These are phyloP conservation scores for Caenorhabditis zanzibari DNA, from an alignment of 2,888 invertebrate species.

Conservation along the genomic window DNA sequence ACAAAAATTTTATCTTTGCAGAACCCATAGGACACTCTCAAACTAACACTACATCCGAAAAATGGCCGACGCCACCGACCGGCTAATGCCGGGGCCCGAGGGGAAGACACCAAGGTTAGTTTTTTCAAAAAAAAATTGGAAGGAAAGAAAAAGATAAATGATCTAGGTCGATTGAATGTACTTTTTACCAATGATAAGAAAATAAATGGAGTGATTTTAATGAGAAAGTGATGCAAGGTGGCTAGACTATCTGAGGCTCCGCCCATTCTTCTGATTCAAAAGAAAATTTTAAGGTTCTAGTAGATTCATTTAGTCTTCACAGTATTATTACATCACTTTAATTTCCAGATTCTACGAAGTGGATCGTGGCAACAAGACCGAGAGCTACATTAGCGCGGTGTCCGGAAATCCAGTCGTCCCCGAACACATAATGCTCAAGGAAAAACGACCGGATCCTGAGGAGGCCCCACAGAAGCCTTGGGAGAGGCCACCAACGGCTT, in stretches of 20 bases:
- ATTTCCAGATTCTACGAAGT: conserved; percentile 71
- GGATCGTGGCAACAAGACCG: conserved; percentile 81
- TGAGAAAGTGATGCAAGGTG: neutral
- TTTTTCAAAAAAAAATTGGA: neutral
- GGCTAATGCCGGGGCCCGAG: conserved; percentile 76
- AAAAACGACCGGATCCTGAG: conserved; percentile 19
- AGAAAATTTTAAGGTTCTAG: neutral
- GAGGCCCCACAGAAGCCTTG: conserved; percentile 37
- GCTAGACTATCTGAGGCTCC: neutral
- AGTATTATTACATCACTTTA: too few species aligned
- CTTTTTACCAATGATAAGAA: conserved; percentile 10
- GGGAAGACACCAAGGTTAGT: conserved; percentile 73
- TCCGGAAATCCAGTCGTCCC: conserved; percentile 76
- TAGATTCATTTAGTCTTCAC: neutral
- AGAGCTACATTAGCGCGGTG: conserved; percentile 80
- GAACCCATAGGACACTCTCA: neutral
- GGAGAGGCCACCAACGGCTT: conserved; percentile 19
- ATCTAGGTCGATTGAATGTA: conserved; percentile 34
- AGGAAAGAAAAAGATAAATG: neutral
- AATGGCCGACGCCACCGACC: conserved; percentile 60
- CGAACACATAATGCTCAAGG: conserved; percentile 55
- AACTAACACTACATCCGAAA: neutral
- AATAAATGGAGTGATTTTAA: neutral
- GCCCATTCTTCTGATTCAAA: neutral
- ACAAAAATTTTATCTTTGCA: neutral